Evolutionary conservation across 2,113 vertebrate genomes (phyloP).

Genomic region (Alouatta palliata): DNA sequence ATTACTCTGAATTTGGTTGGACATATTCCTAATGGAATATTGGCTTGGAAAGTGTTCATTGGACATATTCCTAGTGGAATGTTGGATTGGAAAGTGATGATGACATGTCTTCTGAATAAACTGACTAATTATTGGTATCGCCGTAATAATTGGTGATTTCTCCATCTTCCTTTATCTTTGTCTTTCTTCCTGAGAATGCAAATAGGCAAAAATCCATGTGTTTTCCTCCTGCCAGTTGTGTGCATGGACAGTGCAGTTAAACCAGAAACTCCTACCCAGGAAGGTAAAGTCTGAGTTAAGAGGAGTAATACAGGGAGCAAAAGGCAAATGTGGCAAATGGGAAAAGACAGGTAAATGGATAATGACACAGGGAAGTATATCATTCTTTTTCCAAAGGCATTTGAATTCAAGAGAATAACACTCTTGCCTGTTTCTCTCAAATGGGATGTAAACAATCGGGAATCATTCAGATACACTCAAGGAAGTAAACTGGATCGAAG

Average conservation of each 20-base stretch:
- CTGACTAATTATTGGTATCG: not conserved
- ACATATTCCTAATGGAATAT: not conserved
- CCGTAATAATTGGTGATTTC: not conserved
- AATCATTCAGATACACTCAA: not conserved
- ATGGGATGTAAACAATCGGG: not conserved
- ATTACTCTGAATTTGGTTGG: not conserved
- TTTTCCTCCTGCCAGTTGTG: not conserved
- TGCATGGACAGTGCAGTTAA: not conserved
- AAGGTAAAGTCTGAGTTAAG: not conserved
- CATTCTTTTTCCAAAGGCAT: not conserved
- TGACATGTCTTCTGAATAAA: not conserved
- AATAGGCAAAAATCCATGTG: not conserved
- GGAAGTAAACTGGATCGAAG: not conserved
- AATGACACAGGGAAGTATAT: not conserved
- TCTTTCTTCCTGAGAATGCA: not conserved
- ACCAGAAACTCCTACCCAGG: fast-evolving
- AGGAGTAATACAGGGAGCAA: not conserved
- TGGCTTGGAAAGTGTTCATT: not conserved
- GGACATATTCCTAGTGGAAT: not conserved
- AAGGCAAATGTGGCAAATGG: not conserved
- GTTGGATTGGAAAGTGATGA: not conserved
- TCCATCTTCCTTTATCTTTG: not conserved
- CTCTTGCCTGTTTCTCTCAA: not conserved
- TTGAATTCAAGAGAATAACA: not conserved
- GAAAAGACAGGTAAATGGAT: not conserved